Evolutionary conservation across 2,113 vertebrate genomes (phyloP).

Genomic region (Galeopterus variegatus): DNA sequence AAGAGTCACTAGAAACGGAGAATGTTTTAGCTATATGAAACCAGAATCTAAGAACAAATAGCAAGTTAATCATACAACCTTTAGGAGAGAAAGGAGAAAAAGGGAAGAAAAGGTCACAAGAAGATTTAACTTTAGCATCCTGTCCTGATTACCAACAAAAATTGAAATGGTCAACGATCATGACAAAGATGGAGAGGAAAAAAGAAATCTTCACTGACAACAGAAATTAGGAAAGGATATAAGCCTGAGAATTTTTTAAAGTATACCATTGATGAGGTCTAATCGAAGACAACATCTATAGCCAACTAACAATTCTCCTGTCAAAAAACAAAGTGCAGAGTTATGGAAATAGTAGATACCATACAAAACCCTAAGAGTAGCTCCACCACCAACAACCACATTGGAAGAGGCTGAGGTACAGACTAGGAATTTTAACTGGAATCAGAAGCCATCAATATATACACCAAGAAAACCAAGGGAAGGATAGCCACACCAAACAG

Average conservation of each 20-base stretch:
- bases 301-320: not conserved
- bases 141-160: not conserved
- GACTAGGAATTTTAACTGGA: not conserved
- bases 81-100: too few relatives aligned
- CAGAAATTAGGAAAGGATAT: not conserved
- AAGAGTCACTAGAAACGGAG: slow-evolving; percentile 91
- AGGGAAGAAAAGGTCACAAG: not conserved
- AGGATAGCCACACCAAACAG: not conserved
- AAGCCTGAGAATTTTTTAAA: not conserved
- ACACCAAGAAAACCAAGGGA: not conserved
- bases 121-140: not conserved
- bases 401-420: not conserved
- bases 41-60: not conserved
- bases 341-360: not conserved
- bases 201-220: not conserved
- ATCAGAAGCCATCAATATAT: not conserved
- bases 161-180: not conserved
- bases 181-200: not conserved
- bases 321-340: not conserved
- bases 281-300: not conserved
- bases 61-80: not conserved
- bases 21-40: not conserved
- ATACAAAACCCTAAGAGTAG: not conserved
- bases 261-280: not conserved
- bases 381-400: too few relatives aligned